Conservation (phyloP, 2,797 vertebrate genomes). For the Bucorvus abyssinicus region DNA sequence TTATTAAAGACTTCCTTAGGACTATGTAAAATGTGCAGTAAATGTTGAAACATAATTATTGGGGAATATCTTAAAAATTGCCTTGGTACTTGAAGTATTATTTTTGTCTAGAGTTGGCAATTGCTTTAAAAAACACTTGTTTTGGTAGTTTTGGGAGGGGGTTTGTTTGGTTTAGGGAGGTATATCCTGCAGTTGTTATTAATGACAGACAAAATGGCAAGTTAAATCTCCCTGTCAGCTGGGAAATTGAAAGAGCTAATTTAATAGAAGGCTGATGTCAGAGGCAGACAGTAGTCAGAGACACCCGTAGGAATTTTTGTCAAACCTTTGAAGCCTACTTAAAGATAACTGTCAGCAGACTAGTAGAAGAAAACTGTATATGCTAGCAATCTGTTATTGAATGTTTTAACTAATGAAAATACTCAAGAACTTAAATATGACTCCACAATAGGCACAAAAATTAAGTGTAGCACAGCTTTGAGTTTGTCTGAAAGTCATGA, state of each 20-base stretch:
- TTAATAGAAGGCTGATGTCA: not conserved
- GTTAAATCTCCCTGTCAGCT: not conserved
- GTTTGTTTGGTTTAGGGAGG: not conserved
- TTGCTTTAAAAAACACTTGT: not conserved
- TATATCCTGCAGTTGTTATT: not conserved
- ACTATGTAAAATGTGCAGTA: not conserved
- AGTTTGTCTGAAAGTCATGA: not conserved
- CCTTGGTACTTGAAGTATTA: not conserved
- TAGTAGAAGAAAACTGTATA: not conserved
- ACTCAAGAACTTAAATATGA: not conserved
- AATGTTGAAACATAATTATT: not conserved
- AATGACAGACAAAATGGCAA: not conserved
- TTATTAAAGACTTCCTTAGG: not conserved
- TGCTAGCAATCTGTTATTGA: not conserved
- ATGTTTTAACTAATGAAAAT: not conserved
- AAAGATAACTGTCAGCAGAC: not conserved
- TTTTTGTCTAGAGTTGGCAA: not conserved
- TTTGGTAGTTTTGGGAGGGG: not conserved
- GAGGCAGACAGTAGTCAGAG: too few species aligned
- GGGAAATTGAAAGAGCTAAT: not conserved
- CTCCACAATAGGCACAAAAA: not conserved
- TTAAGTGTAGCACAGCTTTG: not conserved
- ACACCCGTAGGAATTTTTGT: not conserved
- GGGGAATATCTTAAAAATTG: not conserved
- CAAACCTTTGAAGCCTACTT: not conserved